Evolutionary conservation across 1,140 invertebrate species (phyloP).

Genomic region (Paracyclopina nana): DNA sequence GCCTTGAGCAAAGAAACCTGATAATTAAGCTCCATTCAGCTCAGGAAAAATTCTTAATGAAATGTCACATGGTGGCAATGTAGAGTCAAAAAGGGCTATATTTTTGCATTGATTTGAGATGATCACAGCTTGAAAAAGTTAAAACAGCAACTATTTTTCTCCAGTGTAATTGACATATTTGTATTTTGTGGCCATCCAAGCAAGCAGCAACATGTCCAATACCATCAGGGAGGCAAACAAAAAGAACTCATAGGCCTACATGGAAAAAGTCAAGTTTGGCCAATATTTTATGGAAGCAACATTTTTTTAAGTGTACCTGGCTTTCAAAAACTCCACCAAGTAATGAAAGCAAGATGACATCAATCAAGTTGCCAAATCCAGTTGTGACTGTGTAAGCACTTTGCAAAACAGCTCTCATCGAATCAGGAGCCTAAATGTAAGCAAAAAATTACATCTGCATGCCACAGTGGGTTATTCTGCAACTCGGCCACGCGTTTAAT

Average conservation of each 20-base stretch:
- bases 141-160: too few relatives aligned
- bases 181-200: slow-evolving; percentile 41
- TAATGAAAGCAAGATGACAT: slow-evolving; percentile 52
- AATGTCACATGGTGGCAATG: too few relatives aligned
- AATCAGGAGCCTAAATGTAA: slow-evolving; percentile 46
- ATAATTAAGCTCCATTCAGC: too few relatives aligned
- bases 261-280: slow-evolving; percentile 23
- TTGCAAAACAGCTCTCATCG: slow-evolving; percentile 78
- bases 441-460: background rate
- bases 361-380: slow-evolving; percentile 73
- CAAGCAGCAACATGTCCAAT: slow-evolving; percentile 56
- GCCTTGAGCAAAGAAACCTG: too few relatives aligned
- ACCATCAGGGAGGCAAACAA: slow-evolving; percentile 67
- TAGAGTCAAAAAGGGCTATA: too few relatives aligned
- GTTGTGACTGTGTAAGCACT: slow-evolving; percentile 71
- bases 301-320: slow-evolving; percentile 37
- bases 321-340: slow-evolving; percentile 37
- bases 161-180: too few relatives aligned
- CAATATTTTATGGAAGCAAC: slow-evolving; percentile 4
- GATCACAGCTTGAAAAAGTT: too few relatives aligned
- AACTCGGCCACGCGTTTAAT: too few relatives aligned
- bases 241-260: slow-evolving; percentile 62
- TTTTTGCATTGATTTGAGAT: too few relatives aligned
- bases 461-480: background rate
- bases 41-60: too few relatives aligned